phyloP scores from a whole-genome alignment of 2,797 vertebrate species.

The Myotis daubentonii region DNA sequence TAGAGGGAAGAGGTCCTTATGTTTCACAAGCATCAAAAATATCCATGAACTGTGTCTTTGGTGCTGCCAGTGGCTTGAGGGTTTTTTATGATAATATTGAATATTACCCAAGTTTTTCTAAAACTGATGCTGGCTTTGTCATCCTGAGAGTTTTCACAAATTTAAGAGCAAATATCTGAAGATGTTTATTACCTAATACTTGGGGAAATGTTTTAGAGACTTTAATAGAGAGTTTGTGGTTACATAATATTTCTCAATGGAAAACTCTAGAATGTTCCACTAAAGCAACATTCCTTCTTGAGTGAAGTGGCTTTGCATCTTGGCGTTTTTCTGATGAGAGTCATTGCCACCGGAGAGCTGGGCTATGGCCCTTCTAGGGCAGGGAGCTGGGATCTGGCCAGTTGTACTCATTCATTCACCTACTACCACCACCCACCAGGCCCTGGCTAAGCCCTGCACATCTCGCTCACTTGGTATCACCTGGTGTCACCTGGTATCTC shows the following conservation, averaged over 20 bases:
- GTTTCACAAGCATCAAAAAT: background rate
- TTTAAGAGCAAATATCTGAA: background rate
- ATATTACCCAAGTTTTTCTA: background rate
- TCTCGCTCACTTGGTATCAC: background rate
- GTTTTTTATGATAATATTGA: background rate
- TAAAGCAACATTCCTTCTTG: background rate
- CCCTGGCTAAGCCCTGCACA: background rate
- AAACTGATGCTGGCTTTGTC: background rate
- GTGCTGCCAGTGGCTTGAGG: background rate
- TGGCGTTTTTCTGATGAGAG: background rate
- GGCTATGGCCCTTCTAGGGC: background rate
- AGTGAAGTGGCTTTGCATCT: background rate
- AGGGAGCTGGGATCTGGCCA: accelerated
- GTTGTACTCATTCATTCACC: too few species aligned
- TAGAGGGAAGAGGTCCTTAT: background rate
- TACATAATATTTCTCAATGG: background rate
- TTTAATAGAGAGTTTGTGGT: background rate
- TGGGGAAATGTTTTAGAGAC: background rate
- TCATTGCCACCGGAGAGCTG: background rate
- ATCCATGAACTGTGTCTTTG: background rate
- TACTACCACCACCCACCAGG: background rate
- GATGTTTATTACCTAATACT: background rate
- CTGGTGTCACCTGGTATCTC: background rate
- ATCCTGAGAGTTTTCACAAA: background rate
- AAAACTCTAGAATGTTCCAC: background rate